Base-by-base conservation (phyloP, 2,797 vertebrate species). In the Schizothorax lantsangensis region DNA sequence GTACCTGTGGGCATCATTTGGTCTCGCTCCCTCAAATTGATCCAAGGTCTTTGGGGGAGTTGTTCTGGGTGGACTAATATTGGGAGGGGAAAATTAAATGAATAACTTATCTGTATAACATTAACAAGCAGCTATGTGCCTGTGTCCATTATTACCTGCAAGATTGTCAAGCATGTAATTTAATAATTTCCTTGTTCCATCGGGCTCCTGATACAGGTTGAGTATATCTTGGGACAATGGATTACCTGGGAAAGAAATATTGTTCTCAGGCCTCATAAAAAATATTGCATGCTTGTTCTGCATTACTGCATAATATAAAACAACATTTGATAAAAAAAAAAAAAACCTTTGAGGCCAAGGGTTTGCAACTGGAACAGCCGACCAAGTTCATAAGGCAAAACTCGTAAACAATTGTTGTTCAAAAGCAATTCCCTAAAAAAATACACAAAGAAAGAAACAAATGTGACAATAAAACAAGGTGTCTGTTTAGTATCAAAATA, bases 101-200 rank as follows among this genome's bases (percentile, higher is more conserved):
- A 75, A 75, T 21, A n/a, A 21, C n/a, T 49, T 6, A 38, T 30
- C 10, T 38, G 14, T 84, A 47, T 19, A 8, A 1, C 30, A 19
- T 49, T 68, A 84, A 17, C 38, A 54, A 69, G 17, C 36, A 7
- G 8, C 23, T 30, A 6, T 80, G 40, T 72, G 47, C 5, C 38
- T 26, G 21, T 62, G 40, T 45, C 36, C 1, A 4, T 33, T 62
- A 72, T 91, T 94, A 99, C 98, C 98, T 96, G 98, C 97, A 92
- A 99, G 97, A 98, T 99, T 98, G 97, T 99, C 97, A 89, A 99
- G 98, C 98, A 99, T 99, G 95, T 98, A 99, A 95, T 99, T 99
- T 94, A 99, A 95, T 94, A 99, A 97, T 96, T 99, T 99, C 91
- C 98, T 96, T 91, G 98, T 99, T 94, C 98, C 98, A 19, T 99